A percentile compares a stretch with the other conserved stretches of the same genome.
Conservation (phyloP, 1,140 invertebrate species). For the Matsumurasca onukii region DNA sequence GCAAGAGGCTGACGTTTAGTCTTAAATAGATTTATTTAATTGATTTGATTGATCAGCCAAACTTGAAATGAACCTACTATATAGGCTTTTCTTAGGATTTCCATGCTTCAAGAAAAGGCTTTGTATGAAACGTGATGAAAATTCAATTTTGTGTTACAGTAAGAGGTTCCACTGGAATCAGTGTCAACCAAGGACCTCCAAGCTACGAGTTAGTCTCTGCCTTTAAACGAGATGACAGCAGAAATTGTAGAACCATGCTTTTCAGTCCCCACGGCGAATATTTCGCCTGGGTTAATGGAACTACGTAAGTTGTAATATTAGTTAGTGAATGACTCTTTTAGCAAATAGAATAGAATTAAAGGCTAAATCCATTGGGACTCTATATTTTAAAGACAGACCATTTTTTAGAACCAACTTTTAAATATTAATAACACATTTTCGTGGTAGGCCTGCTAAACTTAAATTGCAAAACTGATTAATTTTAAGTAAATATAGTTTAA, state of each 20-base stretch:
- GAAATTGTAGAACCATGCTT: slow-evolving; percentile 61
- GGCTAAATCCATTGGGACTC: background rate
- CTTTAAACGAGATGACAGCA: slow-evolving; percentile 63
- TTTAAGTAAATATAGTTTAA: too few species aligned
- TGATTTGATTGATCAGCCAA: too few species aligned
- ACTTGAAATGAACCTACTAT: too few species aligned
- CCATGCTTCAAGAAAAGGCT: too few species aligned
- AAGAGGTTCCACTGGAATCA: slow-evolving; percentile 55
- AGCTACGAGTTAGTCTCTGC: slow-evolving; percentile 56
- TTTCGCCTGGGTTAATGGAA: slow-evolving; percentile 50
- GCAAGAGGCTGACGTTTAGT: too few species aligned
- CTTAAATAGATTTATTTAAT: too few species aligned
- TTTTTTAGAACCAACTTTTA: too few species aligned
- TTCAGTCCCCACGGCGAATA: slow-evolving; percentile 61
- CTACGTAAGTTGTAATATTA: slow-evolving; percentile 50
- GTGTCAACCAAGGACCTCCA: slow-evolving; percentile 53
- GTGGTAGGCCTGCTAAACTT: too few species aligned
- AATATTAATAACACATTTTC: too few species aligned
- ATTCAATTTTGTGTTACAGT: slow-evolving; percentile 47
- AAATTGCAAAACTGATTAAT: too few species aligned
- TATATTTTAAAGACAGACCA: background rate
- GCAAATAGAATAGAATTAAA: background rate
- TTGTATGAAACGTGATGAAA: too few species aligned
- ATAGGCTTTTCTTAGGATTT: too few species aligned
- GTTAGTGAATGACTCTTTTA: slow-evolving; percentile 35